These are phyloP conservation scores for Tragelaphus eurycerus DNA, from an alignment of 2,797 vertebrate genomes.

Conservation along the genomic window DNA sequence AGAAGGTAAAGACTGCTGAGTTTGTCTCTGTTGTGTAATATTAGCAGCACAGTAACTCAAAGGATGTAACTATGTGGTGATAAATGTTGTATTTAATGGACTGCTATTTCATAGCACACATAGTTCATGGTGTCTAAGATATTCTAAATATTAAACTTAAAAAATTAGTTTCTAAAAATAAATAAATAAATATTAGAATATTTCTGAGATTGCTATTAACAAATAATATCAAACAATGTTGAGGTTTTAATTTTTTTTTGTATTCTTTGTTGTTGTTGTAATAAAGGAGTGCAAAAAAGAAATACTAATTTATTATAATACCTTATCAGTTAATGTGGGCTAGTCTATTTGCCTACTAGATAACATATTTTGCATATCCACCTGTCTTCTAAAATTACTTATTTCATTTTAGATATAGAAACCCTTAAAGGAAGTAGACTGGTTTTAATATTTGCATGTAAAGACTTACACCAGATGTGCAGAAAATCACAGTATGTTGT, in stretches of 20 bases:
- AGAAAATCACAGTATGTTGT: slow-evolving; percentile 45
- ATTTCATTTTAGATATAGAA: slow-evolving; percentile 33
- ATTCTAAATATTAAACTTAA: not conserved
- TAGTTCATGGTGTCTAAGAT: not conserved
- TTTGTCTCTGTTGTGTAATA: not conserved
- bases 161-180: too few species aligned
- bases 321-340: not conserved
- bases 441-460: slow-evolving; percentile 47
- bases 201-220: not conserved
- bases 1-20: not conserved
- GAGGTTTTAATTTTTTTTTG: not conserved
- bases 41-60: not conserved
- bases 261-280: not conserved
- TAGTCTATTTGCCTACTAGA: not conserved
- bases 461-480: slow-evolving; percentile 45
- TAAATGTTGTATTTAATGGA: not conserved
- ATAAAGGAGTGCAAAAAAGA: not conserved
- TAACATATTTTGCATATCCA: not conserved
- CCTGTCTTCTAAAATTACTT: not conserved
- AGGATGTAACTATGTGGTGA: not conserved
- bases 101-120: not conserved
- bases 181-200: not conserved
- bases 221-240: not conserved
- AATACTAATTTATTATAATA: not conserved
- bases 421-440: slow-evolving; percentile 1